Evolutionary conservation across 2,888 invertebrate genomes (phyloP), one percentile per base, ranked within the genome.

Genomic region (Orthosia incerta): DNA sequence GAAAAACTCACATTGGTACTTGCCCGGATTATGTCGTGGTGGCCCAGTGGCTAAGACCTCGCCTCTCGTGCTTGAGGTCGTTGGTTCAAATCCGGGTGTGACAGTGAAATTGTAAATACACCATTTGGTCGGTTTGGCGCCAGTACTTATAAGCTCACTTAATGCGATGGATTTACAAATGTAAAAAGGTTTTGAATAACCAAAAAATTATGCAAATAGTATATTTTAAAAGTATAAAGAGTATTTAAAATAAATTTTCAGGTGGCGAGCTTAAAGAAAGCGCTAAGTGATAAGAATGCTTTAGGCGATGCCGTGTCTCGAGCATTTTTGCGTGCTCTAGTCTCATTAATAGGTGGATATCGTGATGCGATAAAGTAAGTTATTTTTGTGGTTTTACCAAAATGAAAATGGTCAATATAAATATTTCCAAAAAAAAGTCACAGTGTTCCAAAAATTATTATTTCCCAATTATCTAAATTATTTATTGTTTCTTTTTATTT

Each of bases 261-360:
- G 98, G 97, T 98, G 78, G 96, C 97, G 64, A 97, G 97, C 89
- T 96, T 99, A 92, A 98, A 97, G 92, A 97, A 97, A 90, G 97
- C 98, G 78, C 95, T 99, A 88, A 97, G 98, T 89, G 97, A 97
- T 90, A 97, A 97, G 87, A 97, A 98, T 83, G 97, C 97, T 66
- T 95, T 98, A 74, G 99, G 99, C 0, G 99, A 99, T 93, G 98
- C 99, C 0, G 98, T 99, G 9, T 98, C 99, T 4, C 97, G 99
- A 89, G 98, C 99, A 61, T 99, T 99, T 95, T 97, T 99, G 70
- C 97, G 98, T 76, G 98, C 99, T 15, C 96, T 99, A 84, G 99
- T 99, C 16, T 98, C 98, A 93, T 96, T 99, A 71, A 99, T 99
- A 88, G 99, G 99, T 63, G 99, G 99, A 80, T 99, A 99, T 93